phyloP scores from a whole-genome alignment of 2,113 vertebrate genomes.

The Micromys minutus region DNA sequence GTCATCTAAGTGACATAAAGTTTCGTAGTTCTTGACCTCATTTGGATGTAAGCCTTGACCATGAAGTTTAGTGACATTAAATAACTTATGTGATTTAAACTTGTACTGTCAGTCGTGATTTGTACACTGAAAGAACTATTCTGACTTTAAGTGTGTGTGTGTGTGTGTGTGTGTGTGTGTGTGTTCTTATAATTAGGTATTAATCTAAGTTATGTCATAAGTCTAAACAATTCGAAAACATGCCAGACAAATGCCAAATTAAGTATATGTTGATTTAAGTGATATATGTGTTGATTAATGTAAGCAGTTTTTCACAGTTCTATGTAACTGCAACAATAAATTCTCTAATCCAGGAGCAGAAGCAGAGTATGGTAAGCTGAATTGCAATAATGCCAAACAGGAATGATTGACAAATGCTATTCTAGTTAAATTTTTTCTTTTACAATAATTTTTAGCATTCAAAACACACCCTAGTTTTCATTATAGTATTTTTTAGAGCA shows the following conservation, averaged over 20 bases:
- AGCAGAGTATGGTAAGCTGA: too few relatives aligned
- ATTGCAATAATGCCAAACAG: background rate
- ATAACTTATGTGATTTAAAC: background rate
- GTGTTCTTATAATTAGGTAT: background rate
- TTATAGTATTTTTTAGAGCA: background rate
- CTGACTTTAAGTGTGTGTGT: background rate
- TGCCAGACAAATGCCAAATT: background rate
- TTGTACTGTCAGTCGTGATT: background rate
- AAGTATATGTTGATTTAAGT: background rate
- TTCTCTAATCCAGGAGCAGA: background rate
- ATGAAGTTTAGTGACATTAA: background rate
- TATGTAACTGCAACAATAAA: background rate
- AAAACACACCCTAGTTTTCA: background rate
- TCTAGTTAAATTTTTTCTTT: background rate
- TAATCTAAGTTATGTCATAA: background rate
- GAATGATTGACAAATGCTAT: too few relatives aligned
- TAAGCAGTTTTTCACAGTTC: background rate
- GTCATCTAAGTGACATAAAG: background rate
- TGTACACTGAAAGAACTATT: background rate
- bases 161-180: background rate
- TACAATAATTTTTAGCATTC: background rate
- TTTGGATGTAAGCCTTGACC: background rate
- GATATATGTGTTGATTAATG: background rate
- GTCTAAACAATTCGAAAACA: background rate
- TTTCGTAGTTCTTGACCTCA: background rate